Evolutionary conservation across 2,113 vertebrate species (phyloP).

Genomic region (Microcebus tavaratra): DNA sequence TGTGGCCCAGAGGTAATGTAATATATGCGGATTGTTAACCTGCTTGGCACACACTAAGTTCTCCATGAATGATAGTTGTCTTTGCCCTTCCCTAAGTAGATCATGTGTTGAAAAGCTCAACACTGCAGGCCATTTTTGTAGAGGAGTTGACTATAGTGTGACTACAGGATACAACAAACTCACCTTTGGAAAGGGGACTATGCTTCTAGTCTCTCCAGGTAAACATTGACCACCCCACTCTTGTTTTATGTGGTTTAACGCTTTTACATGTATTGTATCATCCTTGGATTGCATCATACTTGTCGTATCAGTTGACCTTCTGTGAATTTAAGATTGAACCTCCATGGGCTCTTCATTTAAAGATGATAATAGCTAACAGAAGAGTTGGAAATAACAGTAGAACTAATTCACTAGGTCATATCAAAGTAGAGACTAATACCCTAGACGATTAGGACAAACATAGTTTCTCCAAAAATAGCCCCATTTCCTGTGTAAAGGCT

Average conservation of each 20-base stretch:
- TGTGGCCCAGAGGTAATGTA: background rate
- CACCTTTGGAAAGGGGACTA: constrained; percentile 77
- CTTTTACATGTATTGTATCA: background rate
- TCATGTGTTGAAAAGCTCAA: background rate
- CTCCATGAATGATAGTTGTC: background rate
- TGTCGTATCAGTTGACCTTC: background rate
- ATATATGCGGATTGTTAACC: background rate
- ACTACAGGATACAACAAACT: background rate
- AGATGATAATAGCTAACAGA: background rate
- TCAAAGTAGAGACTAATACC: background rate
- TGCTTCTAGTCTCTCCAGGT: constrained; percentile 75
- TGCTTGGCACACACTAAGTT: background rate
- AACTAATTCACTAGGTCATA: background rate
- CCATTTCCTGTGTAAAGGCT: background rate
- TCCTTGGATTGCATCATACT: background rate
- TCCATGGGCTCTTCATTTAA: background rate
- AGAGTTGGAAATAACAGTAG: constrained; percentile 12
- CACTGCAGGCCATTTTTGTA: constrained; percentile 63
- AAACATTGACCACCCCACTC: background rate
- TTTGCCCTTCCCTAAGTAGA: background rate
- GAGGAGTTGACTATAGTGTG: constrained; percentile 36
- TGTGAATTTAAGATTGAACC: background rate
- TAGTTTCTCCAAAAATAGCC: constrained; percentile 35
- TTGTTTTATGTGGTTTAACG: background rate
- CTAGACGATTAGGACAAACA: background rate